Base-by-base conservation (phyloP, 2,113 vertebrate genomes). In the Loxodonta africana region DNA sequence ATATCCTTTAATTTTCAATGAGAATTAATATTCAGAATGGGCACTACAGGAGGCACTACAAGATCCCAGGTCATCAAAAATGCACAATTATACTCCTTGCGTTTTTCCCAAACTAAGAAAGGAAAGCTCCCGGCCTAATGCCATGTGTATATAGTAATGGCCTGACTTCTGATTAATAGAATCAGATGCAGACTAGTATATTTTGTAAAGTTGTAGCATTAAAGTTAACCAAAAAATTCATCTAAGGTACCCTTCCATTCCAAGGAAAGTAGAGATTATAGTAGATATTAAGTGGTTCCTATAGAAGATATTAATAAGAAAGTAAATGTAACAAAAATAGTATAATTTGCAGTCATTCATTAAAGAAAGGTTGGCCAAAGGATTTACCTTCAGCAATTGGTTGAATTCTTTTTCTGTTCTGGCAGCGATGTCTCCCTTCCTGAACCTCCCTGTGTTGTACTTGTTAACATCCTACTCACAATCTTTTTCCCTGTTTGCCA, bases 221-320 rank as follows among this genome's bases (percentile, higher is more conserved):
- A 82, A 83, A 91, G 3, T 44, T 92, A 89, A 88, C n/a, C 83
- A 28, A 46, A 90, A 95, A 74, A 95, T 90, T 88, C 67, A 23
- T 10, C 8, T 87, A 44, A 9, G 8, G 9, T 88, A 51, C 14
- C 0, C n/a, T 15, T 62, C 26, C 7, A 80, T 85, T 95, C 74
- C 90, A 83, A 76, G 28, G 74, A 37, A 88, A 87, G 4, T n/a
- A 44, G 21, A 78, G 33, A 90, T 84, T 78, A 41, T 80, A 92
- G 78, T 57, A 90, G 53, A 65, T 28, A 93, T 57, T 88, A 21
- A 94, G 67, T 7, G 53, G 26, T 53, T 96, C 33, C 48, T 90
- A 91, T 65, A 85, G 91, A 85, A 86, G 23, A 18, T 62, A 78
- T 53, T 67, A 90, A 25, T 74, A 96, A 88, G 28, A 6, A 60